Conservation (phyloP, 2,797 vertebrate genomes). For the Hoplostethus atlanticus region DNA sequence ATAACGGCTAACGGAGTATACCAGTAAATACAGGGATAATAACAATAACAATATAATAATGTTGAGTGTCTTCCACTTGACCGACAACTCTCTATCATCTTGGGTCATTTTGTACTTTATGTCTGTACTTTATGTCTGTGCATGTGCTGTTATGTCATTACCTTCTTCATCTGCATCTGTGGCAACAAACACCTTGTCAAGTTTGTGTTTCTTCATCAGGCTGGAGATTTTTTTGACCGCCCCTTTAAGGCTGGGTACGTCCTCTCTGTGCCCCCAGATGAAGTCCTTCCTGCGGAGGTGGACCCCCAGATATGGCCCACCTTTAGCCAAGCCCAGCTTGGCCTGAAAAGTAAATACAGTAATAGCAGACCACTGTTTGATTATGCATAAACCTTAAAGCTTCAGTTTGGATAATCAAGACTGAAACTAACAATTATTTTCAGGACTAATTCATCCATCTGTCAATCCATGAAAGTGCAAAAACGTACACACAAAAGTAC, state of each 20-base stretch:
- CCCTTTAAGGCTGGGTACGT: constrained; percentile 93
- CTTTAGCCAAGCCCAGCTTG: constrained; percentile 87
- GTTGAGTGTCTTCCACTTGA: neutral
- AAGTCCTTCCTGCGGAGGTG: constrained; percentile 97
- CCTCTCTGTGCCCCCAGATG: constrained; percentile 96
- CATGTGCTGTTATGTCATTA: constrained; percentile 54
- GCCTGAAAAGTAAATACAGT: constrained; percentile 75
- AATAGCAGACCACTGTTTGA: neutral
- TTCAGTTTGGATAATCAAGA: neutral
- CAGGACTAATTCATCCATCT: neutral
- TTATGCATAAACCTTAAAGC: neutral
- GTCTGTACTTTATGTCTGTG: neutral
- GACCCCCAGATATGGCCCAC: constrained; percentile 92
- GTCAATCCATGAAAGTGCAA: neutral
- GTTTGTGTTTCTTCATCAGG: constrained; percentile 88
- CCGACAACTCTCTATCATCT: neutral
- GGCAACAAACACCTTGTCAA: constrained; percentile 92
- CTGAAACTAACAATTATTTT: neutral
- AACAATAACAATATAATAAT: too few relatives aligned
- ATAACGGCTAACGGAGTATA: too few relatives aligned
- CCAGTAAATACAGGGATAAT: too few relatives aligned
- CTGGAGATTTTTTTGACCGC: constrained; percentile 90
- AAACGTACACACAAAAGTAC: too few relatives aligned
- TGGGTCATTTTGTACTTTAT: neutral
- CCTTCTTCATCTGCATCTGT: constrained; percentile 93